Evolutionary conservation across 2,888 invertebrate species (phyloP), one percentile per base, ranked within the genome.

Genomic region (Brenthis daphne): DNA sequence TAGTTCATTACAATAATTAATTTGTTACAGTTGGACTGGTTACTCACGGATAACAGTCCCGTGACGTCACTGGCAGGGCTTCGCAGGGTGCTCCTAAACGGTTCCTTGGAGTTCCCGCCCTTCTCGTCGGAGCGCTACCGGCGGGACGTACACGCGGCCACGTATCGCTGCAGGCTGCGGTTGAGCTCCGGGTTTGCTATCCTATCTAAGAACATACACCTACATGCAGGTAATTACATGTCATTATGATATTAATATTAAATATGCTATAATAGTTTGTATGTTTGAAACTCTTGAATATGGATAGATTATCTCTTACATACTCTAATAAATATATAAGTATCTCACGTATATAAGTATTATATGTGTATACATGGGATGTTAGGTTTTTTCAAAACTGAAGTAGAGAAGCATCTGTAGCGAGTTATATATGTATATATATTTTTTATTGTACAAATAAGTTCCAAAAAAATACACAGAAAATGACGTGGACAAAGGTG

Each of bases 81-180:
- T 77, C 95, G 97, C 61, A 94, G 95, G 83, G 94, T 96, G 79
- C 94, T 96, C 78, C 93, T 95, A 73, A 97, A 98, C 88, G 97
- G 98, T 75, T 97, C 97, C 65, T 94, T 98, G 84, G 95, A 96
- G 86, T 96, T 98, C 86, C 94, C 95, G 73, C 96, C 98, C 4
- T 98, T 98, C 87, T 94, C 96, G 11, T 96, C 95, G 64, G 96
- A 96, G 78, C 94, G 94, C 77, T 97, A 96, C 90, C 94, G 97
- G 61, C 95, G 96, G 80, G 97, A 97, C 85, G 95, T 98, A 67
- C 98, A 98, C 89, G 94, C 96, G 63, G 95, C 96, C 76, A 95
- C 95, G 70, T 98, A 98, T 93, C 94, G 97, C 82, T 95, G 94
- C 74, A 85, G 93, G 57, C 89, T 95, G 70, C 80, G 81, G 60